A percentile compares a stretch with the other conserved stretches of the same genome.
These are phyloP conservation scores for Ceraclea dissimilis DNA, from an alignment of 2,888 invertebrate species.

Conservation along the genomic window DNA sequence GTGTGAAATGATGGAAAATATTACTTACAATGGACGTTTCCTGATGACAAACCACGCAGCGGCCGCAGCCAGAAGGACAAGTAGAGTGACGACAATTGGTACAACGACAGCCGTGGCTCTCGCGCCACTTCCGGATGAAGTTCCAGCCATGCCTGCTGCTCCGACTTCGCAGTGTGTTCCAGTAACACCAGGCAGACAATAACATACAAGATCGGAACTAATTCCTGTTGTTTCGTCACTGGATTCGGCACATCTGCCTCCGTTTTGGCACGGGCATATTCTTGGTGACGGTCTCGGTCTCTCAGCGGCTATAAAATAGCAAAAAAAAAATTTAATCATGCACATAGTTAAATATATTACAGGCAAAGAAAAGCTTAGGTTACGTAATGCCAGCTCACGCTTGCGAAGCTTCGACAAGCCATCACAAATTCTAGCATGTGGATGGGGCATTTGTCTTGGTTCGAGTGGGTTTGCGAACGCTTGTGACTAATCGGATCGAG, in stretches of 20 bases:
- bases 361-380: too few species aligned
- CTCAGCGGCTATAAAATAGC: conserved; percentile 55
- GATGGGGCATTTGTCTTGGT: too few species aligned
- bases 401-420: too few species aligned
- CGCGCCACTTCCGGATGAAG: conserved; percentile 49
- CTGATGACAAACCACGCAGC: conserved; percentile 76
- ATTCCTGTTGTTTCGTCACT: conserved; percentile 32
- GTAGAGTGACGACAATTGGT: conserved; percentile 70
- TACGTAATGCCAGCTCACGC: too few species aligned
- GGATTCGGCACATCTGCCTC: conserved; percentile 65
- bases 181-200: conserved; percentile 60
- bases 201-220: conserved; percentile 54
- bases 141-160: conserved; percentile 51
- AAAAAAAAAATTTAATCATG: neutral
- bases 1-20: too few species aligned
- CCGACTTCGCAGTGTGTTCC: conserved; percentile 65
- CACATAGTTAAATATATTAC: neutral
- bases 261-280: conserved; percentile 80
- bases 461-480: too few species aligned
- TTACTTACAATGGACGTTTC: conserved; percentile 80
- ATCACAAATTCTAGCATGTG: too few species aligned
- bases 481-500: too few species aligned
- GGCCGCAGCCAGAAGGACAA: conserved; percentile 63
- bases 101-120: conserved; percentile 56
- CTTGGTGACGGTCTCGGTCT: conserved; percentile 64